phyloP scores from a whole-genome alignment of 2,888 invertebrate species.

The Microctonus brassicae region DNA sequence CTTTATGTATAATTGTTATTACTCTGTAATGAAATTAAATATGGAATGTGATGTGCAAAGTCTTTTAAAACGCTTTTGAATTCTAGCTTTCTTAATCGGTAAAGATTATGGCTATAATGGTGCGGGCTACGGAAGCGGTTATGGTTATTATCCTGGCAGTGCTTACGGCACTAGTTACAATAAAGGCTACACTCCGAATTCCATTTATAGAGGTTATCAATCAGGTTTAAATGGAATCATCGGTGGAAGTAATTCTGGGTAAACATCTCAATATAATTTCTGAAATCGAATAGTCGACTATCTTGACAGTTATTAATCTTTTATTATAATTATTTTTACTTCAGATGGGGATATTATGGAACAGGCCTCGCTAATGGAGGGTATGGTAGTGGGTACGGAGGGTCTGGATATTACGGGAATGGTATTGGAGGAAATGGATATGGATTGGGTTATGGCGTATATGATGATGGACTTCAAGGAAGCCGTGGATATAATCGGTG shows the following conservation, averaged over 20 bases:
- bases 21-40: background rate
- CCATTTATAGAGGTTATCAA: slow-evolving; percentile 50
- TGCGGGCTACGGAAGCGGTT: slow-evolving; percentile 42
- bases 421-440: slow-evolving; percentile 44
- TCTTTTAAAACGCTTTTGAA: background rate
- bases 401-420: slow-evolving; percentile 41
- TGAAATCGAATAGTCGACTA: background rate
- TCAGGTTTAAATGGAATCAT: slow-evolving; percentile 44
- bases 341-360: slow-evolving; percentile 26
- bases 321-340: background rate
- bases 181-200: slow-evolving; percentile 47
- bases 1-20: background rate
- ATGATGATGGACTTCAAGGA: slow-evolving; percentile 33
- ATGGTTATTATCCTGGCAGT: slow-evolving; percentile 47
- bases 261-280: slow-evolving; percentile 33
- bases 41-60: background rate
- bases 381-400: slow-evolving; percentile 37
- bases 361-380: slow-evolving; percentile 36
- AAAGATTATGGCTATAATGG: slow-evolving; percentile 54
- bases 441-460: slow-evolving; percentile 46
- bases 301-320: background rate
- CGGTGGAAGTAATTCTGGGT: slow-evolving; percentile 56
- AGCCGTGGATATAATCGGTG: slow-evolving; percentile 39
- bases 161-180: slow-evolving; percentile 47
- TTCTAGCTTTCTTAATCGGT: slow-evolving; percentile 51